These are phyloP conservation scores for Encarsia formosa DNA, from an alignment of 2,888 invertebrate species.

Conservation along the genomic window DNA sequence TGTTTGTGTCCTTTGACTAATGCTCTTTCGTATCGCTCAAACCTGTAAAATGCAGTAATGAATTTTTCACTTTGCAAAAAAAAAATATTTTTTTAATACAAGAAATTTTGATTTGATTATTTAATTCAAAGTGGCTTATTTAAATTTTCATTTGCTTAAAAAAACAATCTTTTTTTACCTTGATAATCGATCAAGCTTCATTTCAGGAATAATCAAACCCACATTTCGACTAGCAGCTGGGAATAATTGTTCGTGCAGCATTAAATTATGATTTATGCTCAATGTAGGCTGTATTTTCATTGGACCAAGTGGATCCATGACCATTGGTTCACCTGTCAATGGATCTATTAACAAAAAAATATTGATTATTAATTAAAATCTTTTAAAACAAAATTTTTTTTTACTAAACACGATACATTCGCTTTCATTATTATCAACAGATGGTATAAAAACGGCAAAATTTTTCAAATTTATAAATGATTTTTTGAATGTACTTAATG, in stretches of 20 bases:
- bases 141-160: no score
- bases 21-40: constrained; percentile 61
- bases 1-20: constrained; percentile 53
- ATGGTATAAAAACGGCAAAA: no score
- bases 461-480: no score
- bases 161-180: constrained; percentile 43
- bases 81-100: no score
- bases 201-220: constrained; percentile 45
- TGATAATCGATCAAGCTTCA: constrained; percentile 44
- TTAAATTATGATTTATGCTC: constrained; percentile 66
- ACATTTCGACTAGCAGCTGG: constrained; percentile 54
- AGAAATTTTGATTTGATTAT: background rate
- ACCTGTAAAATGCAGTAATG: constrained; percentile 41
- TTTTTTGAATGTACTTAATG: no score
- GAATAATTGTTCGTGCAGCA: constrained; percentile 71
- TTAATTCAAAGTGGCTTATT: no score
- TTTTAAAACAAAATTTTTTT: no score
- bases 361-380: background rate
- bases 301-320: constrained; percentile 44
- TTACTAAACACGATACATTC: no score
- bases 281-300: constrained; percentile 55
- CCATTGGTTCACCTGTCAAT: constrained; percentile 68
- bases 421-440: no score
- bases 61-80: no score
- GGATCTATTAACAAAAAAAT: constrained; percentile 63